Evolutionary conservation across 2,888 invertebrate genomes (phyloP), one percentile per base, ranked within the genome.

Genomic region (Dione juno): DNA sequence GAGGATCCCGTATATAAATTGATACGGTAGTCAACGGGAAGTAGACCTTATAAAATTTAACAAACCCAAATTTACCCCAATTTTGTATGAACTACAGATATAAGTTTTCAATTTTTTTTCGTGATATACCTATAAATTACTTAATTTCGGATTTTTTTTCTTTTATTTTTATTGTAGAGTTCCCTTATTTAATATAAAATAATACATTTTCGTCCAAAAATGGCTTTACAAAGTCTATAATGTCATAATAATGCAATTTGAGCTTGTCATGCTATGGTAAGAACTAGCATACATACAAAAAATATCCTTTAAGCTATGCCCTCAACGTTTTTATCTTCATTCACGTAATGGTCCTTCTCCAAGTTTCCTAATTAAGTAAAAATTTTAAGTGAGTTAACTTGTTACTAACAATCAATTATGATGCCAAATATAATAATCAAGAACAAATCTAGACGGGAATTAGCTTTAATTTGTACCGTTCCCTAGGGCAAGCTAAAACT

Each of bases 401-500:
- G 43, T 3, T 14, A 43, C 63, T 70, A 72, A 71, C 68, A 61
- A 73, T 65, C n/a, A 69, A 71, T 73, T 21, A 71, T 65, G 65
- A 40, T 57, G 58, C 14, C 61, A 75, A 78, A 79, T 74, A 74
- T 73, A 78, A 77, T 76, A 80, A 80, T 81, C 70, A 71, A 69
- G 75, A 77, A 75, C 71, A 83, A 84, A 84, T 84, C 81, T 76
- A 80, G 76, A 72, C 72, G 77, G 77, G 76, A 81, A 84, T 86
- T 82, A 86, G 80, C 80, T 80, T 76, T 75, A 83, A 82, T 84
- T 83, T 80, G 75, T 77, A 77, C 74, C 74, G 76, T 76, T 75
- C 77, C 77, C 78, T 70, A 50, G 74, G 81, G 82, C 79, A 74
- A 75, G 77, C 79, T 83, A 82, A 84, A 87, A 84, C 84, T 86